Conservation (phyloP, 1,140 invertebrate genomes). For the Propsilocerus akamusi region DNA sequence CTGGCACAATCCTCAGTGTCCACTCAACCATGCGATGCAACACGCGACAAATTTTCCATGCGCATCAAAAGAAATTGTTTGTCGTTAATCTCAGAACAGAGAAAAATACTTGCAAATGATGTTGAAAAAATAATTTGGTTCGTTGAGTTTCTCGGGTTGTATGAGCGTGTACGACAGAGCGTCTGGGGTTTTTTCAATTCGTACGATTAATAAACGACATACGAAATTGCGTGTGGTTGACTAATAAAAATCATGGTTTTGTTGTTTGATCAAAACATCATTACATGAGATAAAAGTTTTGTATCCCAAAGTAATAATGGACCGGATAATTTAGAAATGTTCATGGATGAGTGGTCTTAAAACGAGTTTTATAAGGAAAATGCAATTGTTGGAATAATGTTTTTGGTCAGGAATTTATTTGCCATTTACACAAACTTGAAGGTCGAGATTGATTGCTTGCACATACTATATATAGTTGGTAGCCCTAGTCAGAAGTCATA, state of each 20-base stretch:
- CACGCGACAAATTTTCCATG: too few relatives aligned
- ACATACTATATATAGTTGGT: too few relatives aligned
- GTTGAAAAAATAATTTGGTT: neutral
- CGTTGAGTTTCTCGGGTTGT: too few relatives aligned
- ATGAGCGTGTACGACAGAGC: too few relatives aligned
- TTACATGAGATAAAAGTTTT: neutral
- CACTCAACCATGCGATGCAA: neutral
- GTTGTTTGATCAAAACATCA: neutral
- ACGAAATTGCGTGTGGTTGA: conserved; percentile 1
- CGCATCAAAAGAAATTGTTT: too few relatives aligned
- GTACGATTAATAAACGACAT: conserved; percentile 1
- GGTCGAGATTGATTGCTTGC: too few relatives aligned
- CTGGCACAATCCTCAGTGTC: neutral
- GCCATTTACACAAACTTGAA: too few relatives aligned
- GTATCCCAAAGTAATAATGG: neutral
- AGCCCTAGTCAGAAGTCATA: too few relatives aligned
- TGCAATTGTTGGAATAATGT: too few relatives aligned
- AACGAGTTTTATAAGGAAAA: neutral
- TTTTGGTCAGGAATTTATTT: too few relatives aligned
- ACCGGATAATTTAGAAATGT: conserved; percentile 1
- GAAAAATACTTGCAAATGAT: neutral
- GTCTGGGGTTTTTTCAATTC: too few relatives aligned
- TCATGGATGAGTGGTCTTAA: neutral
- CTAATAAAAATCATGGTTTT: neutral
- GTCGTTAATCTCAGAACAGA: too few relatives aligned